Percentiles rank a stretch among this genome's conserved stretches.
Conservation (phyloP, 2,888 invertebrate genomes). For the Merodon equestris region DNA sequence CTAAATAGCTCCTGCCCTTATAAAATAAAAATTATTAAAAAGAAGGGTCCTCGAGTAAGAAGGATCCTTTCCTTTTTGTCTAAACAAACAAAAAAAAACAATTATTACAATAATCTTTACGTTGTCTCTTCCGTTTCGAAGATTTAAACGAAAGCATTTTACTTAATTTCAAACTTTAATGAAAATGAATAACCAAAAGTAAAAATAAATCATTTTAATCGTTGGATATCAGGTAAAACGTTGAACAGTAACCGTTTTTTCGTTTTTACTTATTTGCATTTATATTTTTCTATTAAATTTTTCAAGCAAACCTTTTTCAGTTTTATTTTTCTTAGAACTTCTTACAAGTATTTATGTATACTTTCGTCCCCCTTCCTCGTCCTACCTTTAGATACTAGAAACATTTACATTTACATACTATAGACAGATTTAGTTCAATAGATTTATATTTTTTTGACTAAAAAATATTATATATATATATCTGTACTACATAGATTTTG, state of each 20-base stretch:
- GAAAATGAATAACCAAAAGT: conserved; percentile 31
- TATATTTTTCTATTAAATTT: conserved; percentile 24
- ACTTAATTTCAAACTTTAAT: conserved; percentile 22
- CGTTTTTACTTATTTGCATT: conserved; percentile 13
- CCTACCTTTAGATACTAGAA: conserved; percentile 60
- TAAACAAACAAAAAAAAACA: conserved; percentile 1
- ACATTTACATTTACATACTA: conserved; percentile 67
- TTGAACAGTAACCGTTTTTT: not conserved
- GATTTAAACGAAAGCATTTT: conserved; percentile 30
- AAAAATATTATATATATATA: conserved; percentile 5
- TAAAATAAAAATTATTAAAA: not conserved
- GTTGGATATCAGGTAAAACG: conserved; percentile 66
- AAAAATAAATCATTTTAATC: conserved; percentile 33
- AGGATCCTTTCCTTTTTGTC: not conserved
- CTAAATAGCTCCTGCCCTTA: conserved; percentile 56
- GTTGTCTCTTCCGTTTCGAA: too few species aligned
- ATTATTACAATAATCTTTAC: not conserved
- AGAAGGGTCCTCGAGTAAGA: not conserved
- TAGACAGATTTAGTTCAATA: conserved; percentile 65
- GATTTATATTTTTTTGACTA: conserved; percentile 44
- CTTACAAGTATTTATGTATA: conserved; percentile 48
- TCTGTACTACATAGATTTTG: conserved; percentile 29
- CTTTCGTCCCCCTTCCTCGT: conserved; percentile 48
- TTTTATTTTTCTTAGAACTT: conserved; percentile 50
- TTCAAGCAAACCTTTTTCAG: conserved; percentile 29